phyloP scores from a whole-genome alignment of 2,888 invertebrate species.

The Acanthoscelides obtectus region DNA sequence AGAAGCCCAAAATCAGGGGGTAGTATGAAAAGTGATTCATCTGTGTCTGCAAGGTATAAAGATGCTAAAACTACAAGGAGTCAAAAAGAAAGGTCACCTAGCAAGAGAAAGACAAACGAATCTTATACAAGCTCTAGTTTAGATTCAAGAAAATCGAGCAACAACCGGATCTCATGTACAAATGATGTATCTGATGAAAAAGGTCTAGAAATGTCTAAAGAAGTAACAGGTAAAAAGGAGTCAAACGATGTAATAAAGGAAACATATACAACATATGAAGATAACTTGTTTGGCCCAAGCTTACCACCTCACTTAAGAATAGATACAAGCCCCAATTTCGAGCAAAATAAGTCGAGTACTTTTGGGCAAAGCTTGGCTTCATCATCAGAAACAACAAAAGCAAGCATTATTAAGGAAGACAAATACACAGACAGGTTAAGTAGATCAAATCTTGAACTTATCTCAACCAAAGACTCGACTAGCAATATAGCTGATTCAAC shows the following conservation, averaged over 20 bases:
- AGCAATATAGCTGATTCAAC: not conserved
- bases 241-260: not conserved
- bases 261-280: not conserved
- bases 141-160: not conserved
- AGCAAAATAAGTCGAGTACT: no score
- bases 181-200: not conserved
- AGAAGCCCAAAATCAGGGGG: not conserved
- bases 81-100: conserved; percentile 1
- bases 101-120: conserved; percentile 6
- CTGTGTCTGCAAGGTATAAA: not conserved
- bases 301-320: not conserved
- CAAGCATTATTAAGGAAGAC: not conserved
- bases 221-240: not conserved
- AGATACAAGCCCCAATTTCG: not conserved
- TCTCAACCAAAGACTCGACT: not conserved
- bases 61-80: not conserved
- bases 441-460: not conserved
- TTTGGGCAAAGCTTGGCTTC: no score
- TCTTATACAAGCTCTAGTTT: not conserved
- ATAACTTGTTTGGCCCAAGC: not conserved
- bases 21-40: not conserved
- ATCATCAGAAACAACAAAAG: not conserved
- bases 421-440: not conserved
- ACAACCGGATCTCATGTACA: not conserved
- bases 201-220: conserved; percentile 1